phyloP scores from a whole-genome alignment of 2,113 vertebrate genomes.

The Varanus salvator region DNA sequence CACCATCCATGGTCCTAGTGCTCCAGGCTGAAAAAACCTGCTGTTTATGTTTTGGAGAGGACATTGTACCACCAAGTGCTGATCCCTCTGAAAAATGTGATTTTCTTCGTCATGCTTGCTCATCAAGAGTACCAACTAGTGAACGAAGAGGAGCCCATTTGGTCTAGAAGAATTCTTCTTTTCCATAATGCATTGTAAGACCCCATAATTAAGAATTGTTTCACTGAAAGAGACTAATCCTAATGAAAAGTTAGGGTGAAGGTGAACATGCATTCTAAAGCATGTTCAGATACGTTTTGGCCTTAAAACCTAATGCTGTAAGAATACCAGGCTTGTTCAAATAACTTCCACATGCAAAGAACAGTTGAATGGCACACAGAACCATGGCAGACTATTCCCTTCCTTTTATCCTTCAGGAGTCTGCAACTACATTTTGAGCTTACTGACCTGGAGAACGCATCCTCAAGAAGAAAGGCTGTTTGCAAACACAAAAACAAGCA shows the following conservation, averaged over 20 bases:
- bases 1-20: too few species aligned
- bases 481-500: neutral
- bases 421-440: neutral
- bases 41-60: too few species aligned
- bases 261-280: neutral
- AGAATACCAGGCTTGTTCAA: neutral
- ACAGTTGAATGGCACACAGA: neutral
- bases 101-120: too few species aligned
- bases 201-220: neutral
- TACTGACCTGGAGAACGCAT: neutral
- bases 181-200: neutral
- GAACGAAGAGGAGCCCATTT: neutral
- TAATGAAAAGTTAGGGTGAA: neutral
- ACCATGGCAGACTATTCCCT: neutral
- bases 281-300: neutral
- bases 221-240: neutral
- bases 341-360: neutral
- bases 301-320: neutral
- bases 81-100: too few species aligned
- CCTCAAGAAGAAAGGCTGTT: neutral
- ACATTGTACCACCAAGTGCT: too few species aligned
- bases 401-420: neutral
- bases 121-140: neutral
- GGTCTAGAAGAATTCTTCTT: neutral
- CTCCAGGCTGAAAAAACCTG: too few species aligned